Conservation (phyloP, 2,797 vertebrate species). For the Spinus pinus region DNA sequence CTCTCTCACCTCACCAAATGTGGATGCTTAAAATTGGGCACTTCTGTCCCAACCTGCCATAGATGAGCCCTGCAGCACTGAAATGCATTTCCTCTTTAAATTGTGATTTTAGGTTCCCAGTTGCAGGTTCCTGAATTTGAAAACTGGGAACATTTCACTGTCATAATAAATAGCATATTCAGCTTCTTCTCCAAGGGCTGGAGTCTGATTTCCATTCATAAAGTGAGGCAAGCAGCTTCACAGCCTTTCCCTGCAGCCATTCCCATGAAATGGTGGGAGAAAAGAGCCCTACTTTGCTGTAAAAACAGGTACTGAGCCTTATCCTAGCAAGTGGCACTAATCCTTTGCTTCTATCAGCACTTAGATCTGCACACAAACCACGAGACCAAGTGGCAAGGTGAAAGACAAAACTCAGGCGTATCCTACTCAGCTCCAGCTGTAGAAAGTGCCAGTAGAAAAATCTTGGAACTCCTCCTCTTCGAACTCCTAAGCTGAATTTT, state of each 20-base stretch:
- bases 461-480: neutral
- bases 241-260: neutral
- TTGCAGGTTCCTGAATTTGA: neutral
- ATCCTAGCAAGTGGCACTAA: neutral
- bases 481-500: neutral
- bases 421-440: rapidly evolving
- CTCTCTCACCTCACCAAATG: neutral
- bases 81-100: neutral
- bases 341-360: neutral
- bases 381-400: neutral
- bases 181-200: neutral
- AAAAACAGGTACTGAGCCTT: neutral
- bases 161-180: neutral
- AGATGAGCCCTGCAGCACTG: neutral
- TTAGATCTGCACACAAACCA: neutral
- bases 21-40: neutral
- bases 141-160: neutral
- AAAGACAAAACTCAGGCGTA: neutral
- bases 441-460: neutral
- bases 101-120: neutral
- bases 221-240: neutral
- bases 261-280: neutral
- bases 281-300: neutral
- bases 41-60: neutral
- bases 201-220: neutral